phyloP scores from a whole-genome alignment of 1,140 invertebrate species.

The Brachionus sp. region DNA sequence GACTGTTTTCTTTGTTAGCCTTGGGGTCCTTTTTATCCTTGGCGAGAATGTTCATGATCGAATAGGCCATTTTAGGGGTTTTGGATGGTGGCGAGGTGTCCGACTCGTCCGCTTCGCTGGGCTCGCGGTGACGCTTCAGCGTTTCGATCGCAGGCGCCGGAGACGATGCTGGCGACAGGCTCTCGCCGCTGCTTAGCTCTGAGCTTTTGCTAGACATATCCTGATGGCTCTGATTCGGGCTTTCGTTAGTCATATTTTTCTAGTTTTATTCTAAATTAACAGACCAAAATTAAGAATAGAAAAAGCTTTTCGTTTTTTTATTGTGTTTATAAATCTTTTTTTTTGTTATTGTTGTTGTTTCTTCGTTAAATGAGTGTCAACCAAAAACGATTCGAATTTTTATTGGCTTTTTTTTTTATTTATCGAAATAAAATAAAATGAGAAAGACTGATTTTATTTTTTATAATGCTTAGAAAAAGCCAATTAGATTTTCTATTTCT shows the following conservation, averaged over 20 bases:
- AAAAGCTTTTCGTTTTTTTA: background rate
- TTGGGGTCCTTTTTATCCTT: background rate
- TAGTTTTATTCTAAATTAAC: background rate
- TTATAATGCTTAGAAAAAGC: background rate
- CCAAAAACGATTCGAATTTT: background rate
- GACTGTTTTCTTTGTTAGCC: background rate
- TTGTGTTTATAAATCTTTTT: background rate
- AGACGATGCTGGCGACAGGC: background rate
- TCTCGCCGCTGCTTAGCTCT: background rate
- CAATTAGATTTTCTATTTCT: constrained; percentile 32
- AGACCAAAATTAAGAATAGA: background rate
- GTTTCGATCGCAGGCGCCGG: background rate
- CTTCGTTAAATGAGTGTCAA: background rate
- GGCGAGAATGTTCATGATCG: background rate
- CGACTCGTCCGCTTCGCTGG: background rate
- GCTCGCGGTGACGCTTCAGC: background rate
- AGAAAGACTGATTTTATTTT: background rate
- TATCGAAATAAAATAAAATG: background rate
- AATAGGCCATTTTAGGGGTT: constrained; percentile 5
- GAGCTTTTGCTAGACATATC: background rate
- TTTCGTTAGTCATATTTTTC: background rate
- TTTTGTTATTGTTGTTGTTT: background rate
- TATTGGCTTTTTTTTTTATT: background rate
- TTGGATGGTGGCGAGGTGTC: background rate
- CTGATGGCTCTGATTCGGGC: background rate